Evolutionary conservation across 2,797 vertebrate species (phyloP).

Genomic region (Sitta carolinensis): DNA sequence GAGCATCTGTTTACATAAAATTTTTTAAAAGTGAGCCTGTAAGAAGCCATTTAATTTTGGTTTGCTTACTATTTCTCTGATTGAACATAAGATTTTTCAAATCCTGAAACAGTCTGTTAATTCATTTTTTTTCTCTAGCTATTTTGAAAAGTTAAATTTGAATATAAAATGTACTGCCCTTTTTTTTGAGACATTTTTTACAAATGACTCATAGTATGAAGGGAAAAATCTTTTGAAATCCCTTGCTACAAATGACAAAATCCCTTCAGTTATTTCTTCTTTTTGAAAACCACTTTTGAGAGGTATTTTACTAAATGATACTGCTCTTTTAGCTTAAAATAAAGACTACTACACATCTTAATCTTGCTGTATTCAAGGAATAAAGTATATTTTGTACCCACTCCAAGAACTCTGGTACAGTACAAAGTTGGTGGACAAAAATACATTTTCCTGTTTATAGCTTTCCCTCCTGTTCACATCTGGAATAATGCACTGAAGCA

Average conservation of each 20-base stretch:
- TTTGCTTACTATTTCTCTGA: background rate
- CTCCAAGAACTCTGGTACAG: background rate
- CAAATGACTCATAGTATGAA: slow-evolving; percentile 7
- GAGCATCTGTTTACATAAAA: background rate
- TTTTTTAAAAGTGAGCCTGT: background rate
- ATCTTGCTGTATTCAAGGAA: background rate
- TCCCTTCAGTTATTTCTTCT: background rate
- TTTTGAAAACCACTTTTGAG: background rate
- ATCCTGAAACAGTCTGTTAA: background rate
- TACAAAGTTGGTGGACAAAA: slow-evolving; percentile 31
- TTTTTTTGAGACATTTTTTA: slow-evolving; percentile 4
- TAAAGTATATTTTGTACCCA: background rate
- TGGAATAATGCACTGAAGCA: slow-evolving; percentile 59
- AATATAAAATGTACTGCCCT: background rate
- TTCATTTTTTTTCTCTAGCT: background rate
- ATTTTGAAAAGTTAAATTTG: background rate
- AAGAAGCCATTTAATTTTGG: background rate
- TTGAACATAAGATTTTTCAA: background rate
- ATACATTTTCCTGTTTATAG: slow-evolving; percentile 61
- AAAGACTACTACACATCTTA: background rate
- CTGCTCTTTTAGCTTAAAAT: background rate
- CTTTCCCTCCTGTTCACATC: slow-evolving; percentile 50
- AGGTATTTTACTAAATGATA: background rate
- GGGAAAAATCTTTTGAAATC: slow-evolving; percentile 3
- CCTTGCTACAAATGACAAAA: slow-evolving; percentile 15